Evolutionary conservation across 2,113 vertebrate species (phyloP).

Genomic region (Ramphastos sulfuratus): DNA sequence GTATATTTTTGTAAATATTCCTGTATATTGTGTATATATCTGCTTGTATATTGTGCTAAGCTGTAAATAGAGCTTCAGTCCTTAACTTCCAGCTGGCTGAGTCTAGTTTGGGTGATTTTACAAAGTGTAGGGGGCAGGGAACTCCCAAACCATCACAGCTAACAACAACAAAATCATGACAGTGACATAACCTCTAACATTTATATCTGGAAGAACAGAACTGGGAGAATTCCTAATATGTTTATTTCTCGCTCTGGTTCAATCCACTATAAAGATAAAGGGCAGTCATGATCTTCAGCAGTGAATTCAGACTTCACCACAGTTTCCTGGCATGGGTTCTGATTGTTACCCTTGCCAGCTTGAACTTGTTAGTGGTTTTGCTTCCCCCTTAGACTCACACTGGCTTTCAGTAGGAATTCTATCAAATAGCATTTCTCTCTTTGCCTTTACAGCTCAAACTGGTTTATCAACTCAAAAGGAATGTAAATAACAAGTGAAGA

Average conservation of each 20-base stretch:
- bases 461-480: constrained; percentile 48
- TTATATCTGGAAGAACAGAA: neutral
- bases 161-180: neutral
- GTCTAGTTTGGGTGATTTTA: too few species aligned
- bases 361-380: constrained; percentile 35
- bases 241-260: constrained; percentile 20
- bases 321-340: constrained; percentile 11
- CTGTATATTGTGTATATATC: too few species aligned
- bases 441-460: constrained; percentile 39
- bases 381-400: constrained; percentile 6
- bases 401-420: constrained; percentile 42
- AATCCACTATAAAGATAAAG: constrained; percentile 17
- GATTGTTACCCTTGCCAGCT: constrained; percentile 33
- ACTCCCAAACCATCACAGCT: too few species aligned
- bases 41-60: too few species aligned
- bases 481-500: constrained; percentile 44
- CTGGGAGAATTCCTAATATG: neutral
- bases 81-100: too few species aligned
- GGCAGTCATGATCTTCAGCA: neutral
- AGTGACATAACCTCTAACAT: neutral
- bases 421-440: constrained; percentile 48
- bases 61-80: too few species aligned
- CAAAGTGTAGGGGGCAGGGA: too few species aligned
- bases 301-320: neutral
- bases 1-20: too few species aligned